Base-by-base conservation (phyloP, 1,140 invertebrate species). In the Steinernema feltiae region DNA sequence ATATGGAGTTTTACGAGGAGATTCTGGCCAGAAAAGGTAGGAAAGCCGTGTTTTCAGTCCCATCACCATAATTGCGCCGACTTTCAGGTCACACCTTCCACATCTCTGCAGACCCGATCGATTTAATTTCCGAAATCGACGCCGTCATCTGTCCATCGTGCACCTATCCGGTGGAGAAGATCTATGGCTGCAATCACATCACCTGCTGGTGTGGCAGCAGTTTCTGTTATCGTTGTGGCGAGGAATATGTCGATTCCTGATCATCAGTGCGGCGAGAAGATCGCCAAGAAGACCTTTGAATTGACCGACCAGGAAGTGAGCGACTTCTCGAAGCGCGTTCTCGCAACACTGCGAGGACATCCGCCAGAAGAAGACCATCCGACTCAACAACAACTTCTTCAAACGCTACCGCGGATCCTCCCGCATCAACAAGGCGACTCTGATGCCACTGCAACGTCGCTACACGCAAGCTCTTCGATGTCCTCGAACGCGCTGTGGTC, bases 81-180 rank as follows among this genome's bases (percentile, higher is more conserved):
- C 85, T 85, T 75, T 35, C 76, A 18, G 83, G 84, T 7, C 82
- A 84, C 1, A 79, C 86, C 72, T 87, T 85, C 32, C 75, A 79
- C 18, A 78, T 81, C 30, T 76, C 85, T 2, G 86, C 85, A 30
- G 72, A 76, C 18, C 75, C 83, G 1, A 80, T 69, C 30, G 46
- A 48, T 18, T 48, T 30, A 18, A 53, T 24, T n/a, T 41, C 76
- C 48, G 12, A 78, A 76, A 21, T 46, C 69, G 12, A 70, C 24
- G 48, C 53, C 53, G 53, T 63, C 7, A 15, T 63, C n/a, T 82
- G 81, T 73, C 80, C 81, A 12, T 69, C n/a, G 24, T 82, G 81
- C 71, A 35, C 69, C 18, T 63, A 73, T 29, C 71, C 76, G 18
- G 80, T 82, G 46, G 78, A 82, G 70, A 82, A 81, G 71, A 73